These are phyloP conservation scores for Bettongia penicillata DNA, from an alignment of 2,113 vertebrate genomes.

Conservation along the genomic window DNA sequence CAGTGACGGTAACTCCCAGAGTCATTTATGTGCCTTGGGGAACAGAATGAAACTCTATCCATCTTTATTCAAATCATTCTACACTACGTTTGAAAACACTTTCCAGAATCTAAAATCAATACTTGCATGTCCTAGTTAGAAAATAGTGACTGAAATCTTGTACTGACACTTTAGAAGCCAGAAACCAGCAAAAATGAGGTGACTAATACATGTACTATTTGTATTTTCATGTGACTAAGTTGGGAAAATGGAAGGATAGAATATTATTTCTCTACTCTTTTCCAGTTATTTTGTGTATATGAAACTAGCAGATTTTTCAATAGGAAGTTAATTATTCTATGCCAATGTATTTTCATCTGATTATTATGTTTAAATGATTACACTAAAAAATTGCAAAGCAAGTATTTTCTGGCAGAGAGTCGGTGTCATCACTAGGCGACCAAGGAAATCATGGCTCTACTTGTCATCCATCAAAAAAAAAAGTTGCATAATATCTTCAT, in stretches of 20 bases:
- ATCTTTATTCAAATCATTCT: not conserved
- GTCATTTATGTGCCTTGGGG: not conserved
- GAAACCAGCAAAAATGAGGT: not conserved
- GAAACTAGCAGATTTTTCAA: not conserved
- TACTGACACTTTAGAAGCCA: not conserved
- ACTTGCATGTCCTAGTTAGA: not conserved
- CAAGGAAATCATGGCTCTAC: not conserved
- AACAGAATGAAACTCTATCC: not conserved
- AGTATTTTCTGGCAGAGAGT: not conserved
- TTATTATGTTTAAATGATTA: not conserved
- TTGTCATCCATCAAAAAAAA: not conserved
- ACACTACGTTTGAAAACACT: not conserved
- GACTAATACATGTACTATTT: not conserved
- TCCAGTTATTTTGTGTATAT: not conserved
- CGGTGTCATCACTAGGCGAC: too few species aligned
- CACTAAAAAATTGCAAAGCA: not conserved
- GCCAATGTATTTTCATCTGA: not conserved
- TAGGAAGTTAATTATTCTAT: not conserved
- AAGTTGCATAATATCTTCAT: too few species aligned
- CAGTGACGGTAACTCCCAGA: not conserved
- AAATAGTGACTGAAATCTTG: not conserved
- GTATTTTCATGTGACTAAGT: not conserved
- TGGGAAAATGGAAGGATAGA: not conserved
- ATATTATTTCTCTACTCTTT: not conserved
- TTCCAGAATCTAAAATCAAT: not conserved